Evolutionary conservation across 1,140 invertebrate species (phyloP), one percentile per base, ranked within the genome.

Genomic region (Proales similis): DNA sequence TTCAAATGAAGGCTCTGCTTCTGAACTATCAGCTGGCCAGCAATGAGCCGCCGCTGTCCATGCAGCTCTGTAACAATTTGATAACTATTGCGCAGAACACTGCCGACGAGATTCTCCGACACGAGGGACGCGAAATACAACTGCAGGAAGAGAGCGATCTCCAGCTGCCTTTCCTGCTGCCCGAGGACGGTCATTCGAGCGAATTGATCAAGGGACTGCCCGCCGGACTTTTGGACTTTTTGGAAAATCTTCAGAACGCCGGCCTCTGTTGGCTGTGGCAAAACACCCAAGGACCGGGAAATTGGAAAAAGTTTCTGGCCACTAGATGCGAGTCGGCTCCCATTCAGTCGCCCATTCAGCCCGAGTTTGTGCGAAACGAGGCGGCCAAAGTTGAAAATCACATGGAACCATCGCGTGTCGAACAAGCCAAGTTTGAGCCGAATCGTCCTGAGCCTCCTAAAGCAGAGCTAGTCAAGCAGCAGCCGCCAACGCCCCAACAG

Each of bases 151-250:
- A 90, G 69, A 81, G 83, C 9, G 85, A 90, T 67, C 80, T 97
- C 17, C 85, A 87, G 67, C 77, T 96, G 14, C 88, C 88, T 3
- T 85, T 98, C 51, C 76, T 97, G 4, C 79, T 98, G 11, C 94
- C 94, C 0, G 90, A 94, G 70, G 93, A 98, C 78, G 93, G 93
- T 11, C 98, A 96, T 78, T 92, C 90, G 69, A 93, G 90, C 76
- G 92, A 97, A 77, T 87, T 94, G 36, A 88, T 92, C 43, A 79
- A 86, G 48, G 90, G 90, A 29, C 84, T 93, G 43, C 91, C 91
- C 17, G 84, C 85, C n/a, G 90, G 89, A 4, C 77, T 96, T 20
- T 84, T 86, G 0, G 91, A 96, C 71, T 95, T 94, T 72, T 77
- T 96, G 20, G 82, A 85, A 51, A 89, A 89, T 2, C 78, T 95